Evolutionary conservation across 2,888 invertebrate genomes (phyloP).

Genomic region (Mythimna loreyi): DNA sequence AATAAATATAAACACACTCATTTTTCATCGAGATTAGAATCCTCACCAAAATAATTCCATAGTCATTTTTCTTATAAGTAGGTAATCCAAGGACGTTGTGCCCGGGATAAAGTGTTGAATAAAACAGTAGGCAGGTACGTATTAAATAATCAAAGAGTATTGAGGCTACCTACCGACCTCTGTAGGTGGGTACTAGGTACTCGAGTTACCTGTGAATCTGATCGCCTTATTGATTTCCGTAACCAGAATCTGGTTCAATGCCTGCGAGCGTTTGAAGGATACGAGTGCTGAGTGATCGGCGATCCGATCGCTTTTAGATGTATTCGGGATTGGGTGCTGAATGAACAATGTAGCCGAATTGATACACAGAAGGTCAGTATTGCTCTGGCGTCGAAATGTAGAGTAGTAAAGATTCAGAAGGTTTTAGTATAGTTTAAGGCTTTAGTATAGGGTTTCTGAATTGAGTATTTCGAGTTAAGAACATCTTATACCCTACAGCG

Average conservation of each 20-base stretch:
- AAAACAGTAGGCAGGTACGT: constrained; percentile 55
- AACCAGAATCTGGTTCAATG: constrained; percentile 42
- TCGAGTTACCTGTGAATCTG: constrained; percentile 50
- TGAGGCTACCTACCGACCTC: constrained; percentile 42
- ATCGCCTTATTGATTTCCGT: constrained; percentile 52
- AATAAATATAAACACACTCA: constrained; percentile 1
- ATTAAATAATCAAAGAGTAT: constrained; percentile 64
- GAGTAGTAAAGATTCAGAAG: constrained; percentile 5
- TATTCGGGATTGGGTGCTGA: constrained; percentile 21
- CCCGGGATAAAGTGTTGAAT: constrained; percentile 55
- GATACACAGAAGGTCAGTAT: neutral
- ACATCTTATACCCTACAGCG: no score
- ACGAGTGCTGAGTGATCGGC: constrained; percentile 13
- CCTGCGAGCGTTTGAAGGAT: constrained; percentile 29
- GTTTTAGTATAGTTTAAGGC: no score
- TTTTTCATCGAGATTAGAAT: constrained; percentile 38
- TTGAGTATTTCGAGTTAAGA: no score
- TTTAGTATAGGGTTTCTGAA: no score
- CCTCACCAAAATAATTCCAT: constrained; percentile 37
- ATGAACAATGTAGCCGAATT: constrained; percentile 1
- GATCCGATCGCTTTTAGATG: constrained; percentile 23
- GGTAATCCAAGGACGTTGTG: constrained; percentile 46
- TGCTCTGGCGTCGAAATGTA: neutral
- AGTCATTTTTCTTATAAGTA: constrained; percentile 47
- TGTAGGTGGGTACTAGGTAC: constrained; percentile 13